These are phyloP conservation scores for Proisotoma minuta DNA, from an alignment of 2,888 invertebrate species.

Conservation along the genomic window DNA sequence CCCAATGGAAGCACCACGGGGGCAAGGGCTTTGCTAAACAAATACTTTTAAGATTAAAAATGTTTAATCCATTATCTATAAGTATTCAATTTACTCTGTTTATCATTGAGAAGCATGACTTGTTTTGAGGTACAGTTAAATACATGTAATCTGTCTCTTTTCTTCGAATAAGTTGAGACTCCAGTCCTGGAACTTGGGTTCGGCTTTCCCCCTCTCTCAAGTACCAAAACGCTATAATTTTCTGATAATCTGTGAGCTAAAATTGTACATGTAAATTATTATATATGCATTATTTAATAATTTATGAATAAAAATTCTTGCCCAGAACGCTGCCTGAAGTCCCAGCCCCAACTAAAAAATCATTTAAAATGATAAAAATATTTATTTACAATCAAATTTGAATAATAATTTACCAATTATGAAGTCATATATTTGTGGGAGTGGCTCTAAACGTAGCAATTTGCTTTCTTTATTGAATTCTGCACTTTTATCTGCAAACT, in stretches of 20 bases:
- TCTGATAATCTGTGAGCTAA: constrained; percentile 58
- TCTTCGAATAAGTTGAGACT: constrained; percentile 59
- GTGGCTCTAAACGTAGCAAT: no score
- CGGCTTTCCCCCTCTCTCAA: constrained; percentile 64
- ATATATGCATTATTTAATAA: no score
- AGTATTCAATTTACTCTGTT: constrained; percentile 52
- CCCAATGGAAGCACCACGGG: constrained; percentile 69
- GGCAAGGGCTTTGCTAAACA: constrained; percentile 61
- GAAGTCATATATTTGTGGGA: constrained; percentile 22
- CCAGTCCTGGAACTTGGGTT: constrained; percentile 48
- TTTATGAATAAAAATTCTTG: no score
- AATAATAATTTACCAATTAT: constrained; percentile 27
- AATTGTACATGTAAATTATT: no score
- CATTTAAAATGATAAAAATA: not conserved
- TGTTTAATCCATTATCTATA: not conserved
- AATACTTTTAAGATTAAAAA: constrained; percentile 1
- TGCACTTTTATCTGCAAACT: constrained; percentile 28
- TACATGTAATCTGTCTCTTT: constrained; percentile 68
- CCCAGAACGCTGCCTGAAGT: no score
- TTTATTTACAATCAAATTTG: not conserved
- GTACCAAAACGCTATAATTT: constrained; percentile 57
- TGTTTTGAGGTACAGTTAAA: constrained; percentile 61
- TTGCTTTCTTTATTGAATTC: constrained; percentile 14
- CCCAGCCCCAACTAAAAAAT: constrained; percentile 25
- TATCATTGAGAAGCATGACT: constrained; percentile 60